These are phyloP conservation scores for Heliocidaris erythrogramma DNA, from an alignment of 35 echinoderm and acorn worm genomes.

Conservation along the genomic window DNA sequence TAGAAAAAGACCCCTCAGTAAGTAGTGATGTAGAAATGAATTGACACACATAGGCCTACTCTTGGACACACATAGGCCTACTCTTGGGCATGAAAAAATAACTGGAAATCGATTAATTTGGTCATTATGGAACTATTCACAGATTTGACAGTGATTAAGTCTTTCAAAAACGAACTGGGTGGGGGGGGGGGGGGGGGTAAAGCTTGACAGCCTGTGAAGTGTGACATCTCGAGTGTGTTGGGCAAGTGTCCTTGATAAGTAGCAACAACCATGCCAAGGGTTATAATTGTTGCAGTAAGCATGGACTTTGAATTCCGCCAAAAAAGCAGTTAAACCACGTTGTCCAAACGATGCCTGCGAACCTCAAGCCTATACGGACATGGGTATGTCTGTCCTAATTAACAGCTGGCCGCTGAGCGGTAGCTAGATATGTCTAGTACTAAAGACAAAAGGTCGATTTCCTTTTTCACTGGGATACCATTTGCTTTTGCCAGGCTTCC, in stretches of 20 bases:
- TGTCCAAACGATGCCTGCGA: background rate
- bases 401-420: background rate
- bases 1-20: background rate
- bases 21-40: too few relatives aligned
- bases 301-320: background rate
- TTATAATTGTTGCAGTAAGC: background rate
- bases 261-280: background rate
- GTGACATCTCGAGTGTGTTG: background rate
- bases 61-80: too few relatives aligned
- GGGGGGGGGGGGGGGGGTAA: too few relatives aligned
- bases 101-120: too few relatives aligned
- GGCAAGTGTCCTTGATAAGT: background rate
- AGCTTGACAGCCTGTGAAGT: background rate
- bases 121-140: too few relatives aligned
- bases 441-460: background rate
- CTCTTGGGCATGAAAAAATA: too few relatives aligned
- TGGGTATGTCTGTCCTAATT: constrained; percentile 16
- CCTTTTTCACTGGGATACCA: background rate
- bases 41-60: too few relatives aligned
- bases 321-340: background rate
- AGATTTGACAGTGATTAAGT: too few relatives aligned
- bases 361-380: background rate
- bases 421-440: background rate
- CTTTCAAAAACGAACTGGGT: too few relatives aligned
- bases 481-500: background rate